Evolutionary conservation across 2,888 invertebrate genomes (phyloP).

Genomic region (Tyria jacobaeae): DNA sequence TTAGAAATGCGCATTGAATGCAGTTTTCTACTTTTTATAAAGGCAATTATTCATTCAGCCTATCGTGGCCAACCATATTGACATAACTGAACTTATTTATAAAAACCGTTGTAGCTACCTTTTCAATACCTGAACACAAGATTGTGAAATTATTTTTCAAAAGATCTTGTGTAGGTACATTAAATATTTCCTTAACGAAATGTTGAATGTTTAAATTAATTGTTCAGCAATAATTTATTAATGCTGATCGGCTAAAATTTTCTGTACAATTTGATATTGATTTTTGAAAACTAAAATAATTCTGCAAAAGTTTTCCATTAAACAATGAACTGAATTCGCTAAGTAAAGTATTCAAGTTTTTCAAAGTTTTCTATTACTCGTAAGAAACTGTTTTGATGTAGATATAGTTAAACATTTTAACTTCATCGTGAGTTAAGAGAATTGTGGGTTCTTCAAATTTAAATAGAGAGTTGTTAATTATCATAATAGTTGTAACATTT

Average conservation of each 20-base stretch:
- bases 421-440: conserved; percentile 23
- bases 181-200: conserved; percentile 35
- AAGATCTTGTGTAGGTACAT: conserved; percentile 35
- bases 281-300: conserved; percentile 47
- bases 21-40: too few species aligned
- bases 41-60: too few species aligned
- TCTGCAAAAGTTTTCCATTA: conserved; percentile 39
- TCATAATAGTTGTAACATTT: neutral
- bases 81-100: too few species aligned
- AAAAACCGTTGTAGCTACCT: too few species aligned
- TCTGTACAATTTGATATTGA: conserved; percentile 33
- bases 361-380: conserved; percentile 53
- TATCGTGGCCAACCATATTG: too few species aligned
- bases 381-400: conserved; percentile 35
- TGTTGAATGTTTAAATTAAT: conserved; percentile 27
- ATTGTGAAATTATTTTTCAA: conserved; percentile 27
- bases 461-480: neutral
- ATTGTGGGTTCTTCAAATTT: conserved; percentile 14
- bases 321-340: conserved; percentile 40
- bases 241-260: conserved; percentile 35
- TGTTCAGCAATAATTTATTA: conserved; percentile 34
- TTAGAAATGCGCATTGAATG: too few species aligned
- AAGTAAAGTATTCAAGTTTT: conserved; percentile 46
- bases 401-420: conserved; percentile 18
- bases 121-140: conserved; percentile 5